Conservation (phyloP, 2,888 invertebrate genomes). For the Sepiola atlantica region DNA sequence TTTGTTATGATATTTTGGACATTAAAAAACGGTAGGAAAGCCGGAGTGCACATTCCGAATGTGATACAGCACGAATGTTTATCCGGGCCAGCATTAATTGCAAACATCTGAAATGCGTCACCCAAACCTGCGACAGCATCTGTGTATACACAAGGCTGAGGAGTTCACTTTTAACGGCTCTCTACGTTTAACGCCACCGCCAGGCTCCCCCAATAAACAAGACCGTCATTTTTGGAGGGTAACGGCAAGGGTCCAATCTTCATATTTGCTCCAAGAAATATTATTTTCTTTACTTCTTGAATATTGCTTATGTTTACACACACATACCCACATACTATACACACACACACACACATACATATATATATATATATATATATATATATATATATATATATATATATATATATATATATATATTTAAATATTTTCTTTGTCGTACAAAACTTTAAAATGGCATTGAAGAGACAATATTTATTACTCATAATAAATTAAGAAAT, state of each 20-base stretch:
- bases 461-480: too few species aligned
- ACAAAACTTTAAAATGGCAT: too few species aligned
- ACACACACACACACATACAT: not conserved
- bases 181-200: not conserved
- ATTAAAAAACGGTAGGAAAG: not conserved
- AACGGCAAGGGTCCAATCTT: not conserved
- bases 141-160: not conserved
- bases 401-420: too few species aligned
- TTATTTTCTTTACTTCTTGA: not conserved
- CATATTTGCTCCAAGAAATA: not conserved
- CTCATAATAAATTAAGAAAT: too few species aligned
- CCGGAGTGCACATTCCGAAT: not conserved
- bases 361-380: not conserved
- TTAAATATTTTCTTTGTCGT: too few species aligned
- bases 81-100: not conserved
- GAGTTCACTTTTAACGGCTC: not conserved
- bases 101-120: constrained; percentile 32
- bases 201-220: too few species aligned
- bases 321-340: too few species aligned
- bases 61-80: constrained; percentile 7
- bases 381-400: not conserved
- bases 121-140: not conserved
- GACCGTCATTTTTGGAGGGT: not conserved
- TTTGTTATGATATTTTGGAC: not conserved
- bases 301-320: not conserved